Conservation (phyloP, 53 echinoderm and acorn worm genomes). For the Echinarachnius parma region DNA sequence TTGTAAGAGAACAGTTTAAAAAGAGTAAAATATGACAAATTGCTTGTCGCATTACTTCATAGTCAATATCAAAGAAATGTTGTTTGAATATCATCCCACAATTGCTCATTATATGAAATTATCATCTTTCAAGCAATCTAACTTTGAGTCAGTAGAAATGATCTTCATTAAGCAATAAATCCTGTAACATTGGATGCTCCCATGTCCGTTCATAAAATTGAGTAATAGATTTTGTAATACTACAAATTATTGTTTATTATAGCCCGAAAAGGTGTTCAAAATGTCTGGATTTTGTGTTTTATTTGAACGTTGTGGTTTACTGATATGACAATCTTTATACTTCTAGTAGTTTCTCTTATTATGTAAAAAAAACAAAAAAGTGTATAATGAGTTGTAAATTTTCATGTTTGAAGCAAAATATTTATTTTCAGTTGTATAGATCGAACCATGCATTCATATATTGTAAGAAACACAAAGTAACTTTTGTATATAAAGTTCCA, state of each 20-base stretch:
- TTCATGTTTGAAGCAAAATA: conserved; percentile 28
- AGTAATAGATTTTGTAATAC: background rate
- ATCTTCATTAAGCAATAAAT: no score
- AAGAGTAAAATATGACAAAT: no score
- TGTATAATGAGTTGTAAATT: conserved; percentile 17
- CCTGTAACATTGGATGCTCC: no score
- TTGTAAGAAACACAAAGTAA: background rate
- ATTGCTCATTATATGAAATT: no score
- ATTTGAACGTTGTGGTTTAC: background rate
- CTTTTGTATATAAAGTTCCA: conserved; percentile 9
- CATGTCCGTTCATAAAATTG: background rate
- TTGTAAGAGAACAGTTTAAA: no score
- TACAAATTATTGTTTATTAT: background rate
- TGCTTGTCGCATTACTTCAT: no score
- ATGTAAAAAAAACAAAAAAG: background rate
- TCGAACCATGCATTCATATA: conserved; percentile 17
- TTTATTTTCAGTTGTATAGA: conserved; percentile 39
- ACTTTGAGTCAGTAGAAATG: no score
- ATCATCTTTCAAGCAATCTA: no score
- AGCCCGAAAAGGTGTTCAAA: background rate
- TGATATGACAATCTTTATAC: conserved; percentile 35
- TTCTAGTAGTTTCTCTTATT: conserved; percentile 35
- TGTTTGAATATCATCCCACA: no score
- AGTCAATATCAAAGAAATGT: no score
- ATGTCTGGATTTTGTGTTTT: background rate